These are phyloP conservation scores for Epizoanthus illoricatus DNA, from an alignment of 92 coral and sea anemone genomes.

Conservation along the genomic window DNA sequence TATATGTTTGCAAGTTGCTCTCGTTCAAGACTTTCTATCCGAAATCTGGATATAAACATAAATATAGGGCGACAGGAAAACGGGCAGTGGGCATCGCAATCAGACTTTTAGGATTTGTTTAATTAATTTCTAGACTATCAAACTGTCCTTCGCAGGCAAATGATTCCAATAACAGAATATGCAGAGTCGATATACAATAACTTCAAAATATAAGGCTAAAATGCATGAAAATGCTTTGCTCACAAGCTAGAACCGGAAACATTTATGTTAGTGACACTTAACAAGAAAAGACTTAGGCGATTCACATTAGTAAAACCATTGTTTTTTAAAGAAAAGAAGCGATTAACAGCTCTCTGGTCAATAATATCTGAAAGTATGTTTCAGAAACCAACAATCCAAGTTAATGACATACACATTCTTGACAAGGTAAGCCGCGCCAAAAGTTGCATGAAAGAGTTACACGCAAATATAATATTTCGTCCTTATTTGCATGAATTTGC, in stretches of 20 bases:
- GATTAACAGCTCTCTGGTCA: constrained; percentile 2
- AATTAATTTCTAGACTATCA: too few species aligned
- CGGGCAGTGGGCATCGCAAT: too few species aligned
- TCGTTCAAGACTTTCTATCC: too few species aligned
- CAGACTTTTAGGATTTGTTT: too few species aligned
- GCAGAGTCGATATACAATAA: too few species aligned
- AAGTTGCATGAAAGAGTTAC: neutral
- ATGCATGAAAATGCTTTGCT: too few species aligned
- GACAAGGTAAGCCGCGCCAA: neutral
- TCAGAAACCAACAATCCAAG: neutral
- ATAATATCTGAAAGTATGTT: neutral
- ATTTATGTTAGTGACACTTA: neutral
- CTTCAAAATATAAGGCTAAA: too few species aligned
- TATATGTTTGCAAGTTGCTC: too few species aligned
- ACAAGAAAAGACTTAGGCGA: neutral
- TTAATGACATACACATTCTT: neutral
- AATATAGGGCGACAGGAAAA: too few species aligned
- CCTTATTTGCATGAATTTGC: constrained; percentile 15
- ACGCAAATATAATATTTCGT: neutral
- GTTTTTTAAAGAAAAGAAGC: neutral
- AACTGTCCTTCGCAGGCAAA: too few species aligned
- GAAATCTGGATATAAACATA: too few species aligned
- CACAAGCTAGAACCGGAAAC: neutral
- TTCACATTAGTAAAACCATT: constrained; percentile 2
- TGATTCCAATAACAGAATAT: too few species aligned